These are phyloP conservation scores for Oasisia sp. DNA, from an alignment of 2,888 invertebrate species.

Conservation along the genomic window DNA sequence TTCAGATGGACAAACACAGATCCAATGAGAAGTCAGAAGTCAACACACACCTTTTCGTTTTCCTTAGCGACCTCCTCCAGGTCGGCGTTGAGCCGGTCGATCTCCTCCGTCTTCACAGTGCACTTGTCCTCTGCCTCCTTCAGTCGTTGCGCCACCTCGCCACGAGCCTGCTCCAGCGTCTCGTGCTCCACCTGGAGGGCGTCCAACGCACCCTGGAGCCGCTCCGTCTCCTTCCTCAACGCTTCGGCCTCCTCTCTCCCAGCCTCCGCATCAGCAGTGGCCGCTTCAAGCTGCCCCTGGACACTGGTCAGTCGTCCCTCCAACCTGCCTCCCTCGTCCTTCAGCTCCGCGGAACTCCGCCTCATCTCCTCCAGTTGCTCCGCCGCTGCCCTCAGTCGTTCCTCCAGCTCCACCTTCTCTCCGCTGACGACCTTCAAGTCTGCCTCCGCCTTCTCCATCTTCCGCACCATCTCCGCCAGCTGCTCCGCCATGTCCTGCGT, in stretches of 20 bases:
- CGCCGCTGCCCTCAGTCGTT: background rate
- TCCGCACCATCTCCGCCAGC: background rate
- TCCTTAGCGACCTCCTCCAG: background rate
- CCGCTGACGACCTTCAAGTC: background rate
- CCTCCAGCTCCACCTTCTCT: background rate
- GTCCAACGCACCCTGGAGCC: background rate
- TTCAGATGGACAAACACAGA: background rate
- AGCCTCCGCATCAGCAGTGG: background rate
- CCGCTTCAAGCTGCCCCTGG: background rate
- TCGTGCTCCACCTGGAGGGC: background rate
- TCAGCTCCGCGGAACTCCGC: background rate
- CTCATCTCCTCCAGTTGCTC: background rate
- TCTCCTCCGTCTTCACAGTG: background rate
- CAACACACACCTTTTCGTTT: background rate
- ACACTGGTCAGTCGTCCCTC: background rate
- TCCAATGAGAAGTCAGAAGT: slow-evolving; percentile 7
- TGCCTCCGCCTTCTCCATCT: background rate
- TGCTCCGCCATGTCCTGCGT: background rate
- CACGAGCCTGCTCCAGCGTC: background rate
- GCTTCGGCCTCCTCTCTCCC: background rate
- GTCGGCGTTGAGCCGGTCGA: background rate
- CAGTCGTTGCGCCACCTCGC: background rate
- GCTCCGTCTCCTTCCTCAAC: background rate
- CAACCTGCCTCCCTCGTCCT: background rate
- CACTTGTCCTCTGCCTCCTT: background rate